phyloP scores from a whole-genome alignment of 2,888 invertebrate genomes.

The Stenolophus ochropezus region DNA sequence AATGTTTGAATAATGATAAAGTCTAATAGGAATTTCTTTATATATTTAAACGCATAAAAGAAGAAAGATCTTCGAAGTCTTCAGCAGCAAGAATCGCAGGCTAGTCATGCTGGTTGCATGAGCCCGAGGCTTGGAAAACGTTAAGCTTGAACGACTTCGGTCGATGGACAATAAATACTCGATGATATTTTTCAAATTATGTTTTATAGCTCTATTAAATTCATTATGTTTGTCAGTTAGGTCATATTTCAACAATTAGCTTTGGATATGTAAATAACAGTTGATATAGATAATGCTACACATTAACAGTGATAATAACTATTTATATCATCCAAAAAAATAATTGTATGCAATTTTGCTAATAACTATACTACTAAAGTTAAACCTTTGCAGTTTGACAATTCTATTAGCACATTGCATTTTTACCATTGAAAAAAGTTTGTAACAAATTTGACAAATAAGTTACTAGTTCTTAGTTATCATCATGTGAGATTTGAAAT shows the following conservation, averaged over 20 bases:
- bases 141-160: background rate
- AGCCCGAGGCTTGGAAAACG: background rate
- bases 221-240: conserved; percentile 18
- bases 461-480: no score
- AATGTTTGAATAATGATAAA: conserved; percentile 8
- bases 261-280: background rate
- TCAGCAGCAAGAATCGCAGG: conserved; percentile 15
- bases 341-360: no score
- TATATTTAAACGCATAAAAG: background rate
- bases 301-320: background rate
- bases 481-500: no score
- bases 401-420: no score
- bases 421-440: no score
- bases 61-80: background rate
- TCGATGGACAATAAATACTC: conserved; percentile 4
- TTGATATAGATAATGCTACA: background rate
- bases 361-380: no score
- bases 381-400: no score
- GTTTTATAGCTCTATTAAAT: conserved; percentile 28
- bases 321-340: no score
- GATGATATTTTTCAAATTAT: conserved; percentile 32
- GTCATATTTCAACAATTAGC: conserved; percentile 15
- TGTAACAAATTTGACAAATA: no score
- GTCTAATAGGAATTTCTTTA: background rate
- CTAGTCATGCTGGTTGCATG: conserved; percentile 28